These are phyloP conservation scores for Pyrgilauda ruficollis DNA, from an alignment of 2,113 vertebrate genomes.

Conservation along the genomic window DNA sequence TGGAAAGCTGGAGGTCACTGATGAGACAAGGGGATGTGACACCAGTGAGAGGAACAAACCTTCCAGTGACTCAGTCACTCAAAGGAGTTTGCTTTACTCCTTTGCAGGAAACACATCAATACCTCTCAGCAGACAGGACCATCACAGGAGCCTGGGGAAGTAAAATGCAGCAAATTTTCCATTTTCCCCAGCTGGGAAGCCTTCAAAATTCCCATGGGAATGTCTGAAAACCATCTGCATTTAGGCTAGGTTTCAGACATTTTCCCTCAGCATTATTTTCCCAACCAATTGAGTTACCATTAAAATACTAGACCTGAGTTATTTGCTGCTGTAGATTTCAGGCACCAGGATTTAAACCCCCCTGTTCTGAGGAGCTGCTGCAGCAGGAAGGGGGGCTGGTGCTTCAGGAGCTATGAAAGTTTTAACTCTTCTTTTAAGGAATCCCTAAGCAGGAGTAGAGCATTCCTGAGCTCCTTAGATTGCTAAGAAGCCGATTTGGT, in stretches of 20 bases:
- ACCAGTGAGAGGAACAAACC: not conserved
- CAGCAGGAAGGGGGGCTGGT: not conserved
- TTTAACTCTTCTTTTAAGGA: conserved; percentile 35
- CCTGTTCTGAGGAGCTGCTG: not conserved
- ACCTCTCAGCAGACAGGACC: not conserved
- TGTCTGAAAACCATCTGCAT: conserved; percentile 17
- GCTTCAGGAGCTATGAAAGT: not conserved
- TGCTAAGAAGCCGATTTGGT: not conserved
- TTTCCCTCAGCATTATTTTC: not conserved
- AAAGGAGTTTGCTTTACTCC: not conserved
- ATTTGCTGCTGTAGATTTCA: not conserved
- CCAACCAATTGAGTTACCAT: not conserved
- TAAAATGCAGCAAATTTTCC: not conserved
- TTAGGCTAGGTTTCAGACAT: not conserved
- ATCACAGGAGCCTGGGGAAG: not conserved
- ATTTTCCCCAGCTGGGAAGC: not conserved
- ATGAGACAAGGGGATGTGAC: not conserved
- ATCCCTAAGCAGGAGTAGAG: not conserved
- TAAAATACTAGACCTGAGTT: not conserved
- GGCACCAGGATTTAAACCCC: not conserved
- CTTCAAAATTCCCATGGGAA: not conserved
- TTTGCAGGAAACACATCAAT: not conserved
- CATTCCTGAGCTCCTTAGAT: not conserved
- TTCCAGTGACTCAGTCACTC: not conserved
- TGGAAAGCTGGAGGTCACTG: not conserved